Conservation (phyloP, 1,140 invertebrate species). For the Homalodisca vitripennis region DNA sequence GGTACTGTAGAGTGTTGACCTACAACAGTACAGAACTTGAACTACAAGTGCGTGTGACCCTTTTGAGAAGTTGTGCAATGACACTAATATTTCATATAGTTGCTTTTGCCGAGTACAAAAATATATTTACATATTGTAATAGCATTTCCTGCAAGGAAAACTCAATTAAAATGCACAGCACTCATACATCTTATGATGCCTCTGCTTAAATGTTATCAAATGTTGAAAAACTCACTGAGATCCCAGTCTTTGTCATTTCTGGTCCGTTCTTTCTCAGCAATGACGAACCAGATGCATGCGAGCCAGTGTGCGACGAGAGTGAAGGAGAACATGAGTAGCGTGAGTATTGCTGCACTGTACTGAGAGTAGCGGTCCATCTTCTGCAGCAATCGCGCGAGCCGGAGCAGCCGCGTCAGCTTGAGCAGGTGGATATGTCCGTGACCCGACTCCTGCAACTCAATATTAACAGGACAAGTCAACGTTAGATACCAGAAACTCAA, state of each 20-base stretch:
- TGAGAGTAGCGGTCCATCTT: slow-evolving; percentile 98
- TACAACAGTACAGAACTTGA: too few relatives aligned
- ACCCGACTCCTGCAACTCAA: slow-evolving; percentile 58
- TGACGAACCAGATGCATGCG: slow-evolving; percentile 98
- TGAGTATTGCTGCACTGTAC: slow-evolving; percentile 94
- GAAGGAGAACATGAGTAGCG: slow-evolving; percentile 94
- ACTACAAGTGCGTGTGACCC: too few relatives aligned
- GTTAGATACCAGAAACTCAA: not conserved
- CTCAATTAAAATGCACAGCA: too few relatives aligned
- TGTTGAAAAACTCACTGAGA: slow-evolving; percentile 65
- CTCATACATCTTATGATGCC: too few relatives aligned
- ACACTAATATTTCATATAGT: too few relatives aligned
- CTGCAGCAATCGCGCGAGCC: slow-evolving; percentile 89
- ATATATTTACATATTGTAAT: too few relatives aligned
- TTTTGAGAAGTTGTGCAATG: too few relatives aligned
- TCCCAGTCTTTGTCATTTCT: slow-evolving; percentile 69
- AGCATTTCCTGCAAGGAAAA: too few relatives aligned
- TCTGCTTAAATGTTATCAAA: too few relatives aligned
- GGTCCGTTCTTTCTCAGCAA: slow-evolving; percentile 85
- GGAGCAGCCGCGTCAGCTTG: slow-evolving; percentile 89
- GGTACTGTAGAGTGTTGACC: too few relatives aligned
- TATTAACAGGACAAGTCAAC: too few relatives aligned
- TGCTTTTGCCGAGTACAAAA: too few relatives aligned
- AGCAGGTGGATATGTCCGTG: slow-evolving; percentile 88
- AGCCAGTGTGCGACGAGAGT: slow-evolving; percentile 97